Base-by-base conservation (phyloP, 2,113 vertebrate species). In the Leucopternis melanops region DNA sequence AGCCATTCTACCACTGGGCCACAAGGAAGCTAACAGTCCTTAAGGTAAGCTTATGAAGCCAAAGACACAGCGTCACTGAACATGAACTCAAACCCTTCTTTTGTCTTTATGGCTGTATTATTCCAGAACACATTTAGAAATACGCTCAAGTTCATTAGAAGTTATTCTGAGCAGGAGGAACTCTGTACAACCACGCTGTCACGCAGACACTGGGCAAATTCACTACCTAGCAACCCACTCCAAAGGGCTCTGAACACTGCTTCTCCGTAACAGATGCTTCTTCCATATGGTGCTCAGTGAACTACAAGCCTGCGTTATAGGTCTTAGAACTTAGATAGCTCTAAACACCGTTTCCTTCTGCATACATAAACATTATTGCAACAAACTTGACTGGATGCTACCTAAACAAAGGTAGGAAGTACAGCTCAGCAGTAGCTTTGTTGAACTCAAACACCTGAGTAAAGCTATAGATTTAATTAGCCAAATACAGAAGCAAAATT, bases 61-160 rank as follows among this genome's bases (percentile, higher is more conserved):
- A 75, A 47, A 63, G 40, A n/a, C 0, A 0, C 0, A 0, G 31
- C 0, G 0, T n/a, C 83, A 34, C 57, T 21, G 22, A 67, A 44
- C 3, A 0, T 11, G 26, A 66, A 38, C 65, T 67, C 49, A 52
- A 72, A 47, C 16, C 8, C 44, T 71, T 49, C 52, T 63, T 63
- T 10, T 49, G 36, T 45, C 49, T 92, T 71, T 31, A 34, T 1
- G 29, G 36, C 58, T 82, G 40, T 26, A n/a, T 69, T 59, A 67
- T 31, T 66, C 54, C 73, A 85, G 38, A 75, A 65, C 4, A 26
- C 4, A 8, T 18, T 67, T 12, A 89, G 73, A 80, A 89, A 80
- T 29, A 36, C 0, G 15, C 50, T 85, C 26, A 32, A 19, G 44
- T 25, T 84, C 52, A 58, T 65, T 16, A 45, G 54, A 23, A 81